phyloP scores from a whole-genome alignment of 2,113 vertebrate genomes.

The Opisthocomus hoazin region DNA sequence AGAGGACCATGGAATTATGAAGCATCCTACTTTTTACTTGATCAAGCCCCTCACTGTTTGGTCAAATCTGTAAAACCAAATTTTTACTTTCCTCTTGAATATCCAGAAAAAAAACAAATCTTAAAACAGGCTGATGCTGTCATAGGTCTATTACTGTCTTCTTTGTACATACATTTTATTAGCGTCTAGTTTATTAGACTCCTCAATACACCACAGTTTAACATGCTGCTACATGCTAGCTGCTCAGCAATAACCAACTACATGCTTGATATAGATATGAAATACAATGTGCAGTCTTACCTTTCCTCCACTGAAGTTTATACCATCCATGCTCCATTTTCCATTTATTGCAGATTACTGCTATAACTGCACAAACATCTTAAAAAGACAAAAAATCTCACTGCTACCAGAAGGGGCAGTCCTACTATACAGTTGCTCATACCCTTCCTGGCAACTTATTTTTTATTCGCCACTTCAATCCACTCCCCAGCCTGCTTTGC shows the following conservation, averaged over 20 bases:
- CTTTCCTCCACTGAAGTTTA: not conserved
- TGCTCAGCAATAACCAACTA: not conserved
- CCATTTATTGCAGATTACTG: not conserved
- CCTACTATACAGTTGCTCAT: not conserved
- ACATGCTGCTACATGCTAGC: rapidly evolving
- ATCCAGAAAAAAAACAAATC: not conserved
- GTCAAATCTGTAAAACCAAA: not conserved
- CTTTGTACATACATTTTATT: not conserved
- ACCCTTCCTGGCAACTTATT: not conserved
- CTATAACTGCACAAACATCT: not conserved
- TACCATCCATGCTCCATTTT: not conserved
- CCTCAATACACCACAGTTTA: not conserved
- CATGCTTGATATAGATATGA: not conserved
- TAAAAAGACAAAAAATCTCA: not conserved
- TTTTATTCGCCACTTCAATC: not conserved
- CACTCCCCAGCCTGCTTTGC: not conserved
- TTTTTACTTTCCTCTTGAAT: not conserved
- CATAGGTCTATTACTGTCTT: not conserved
- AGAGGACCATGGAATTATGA: not conserved
- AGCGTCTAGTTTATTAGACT: not conserved
- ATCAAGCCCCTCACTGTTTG: not conserved
- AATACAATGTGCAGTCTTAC: not conserved
- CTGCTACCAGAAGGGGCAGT: not conserved
- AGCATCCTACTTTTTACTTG: not conserved
- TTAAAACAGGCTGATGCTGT: not conserved